Conservation (phyloP, 2,888 invertebrate genomes). For the Drymonia ruficornis region DNA sequence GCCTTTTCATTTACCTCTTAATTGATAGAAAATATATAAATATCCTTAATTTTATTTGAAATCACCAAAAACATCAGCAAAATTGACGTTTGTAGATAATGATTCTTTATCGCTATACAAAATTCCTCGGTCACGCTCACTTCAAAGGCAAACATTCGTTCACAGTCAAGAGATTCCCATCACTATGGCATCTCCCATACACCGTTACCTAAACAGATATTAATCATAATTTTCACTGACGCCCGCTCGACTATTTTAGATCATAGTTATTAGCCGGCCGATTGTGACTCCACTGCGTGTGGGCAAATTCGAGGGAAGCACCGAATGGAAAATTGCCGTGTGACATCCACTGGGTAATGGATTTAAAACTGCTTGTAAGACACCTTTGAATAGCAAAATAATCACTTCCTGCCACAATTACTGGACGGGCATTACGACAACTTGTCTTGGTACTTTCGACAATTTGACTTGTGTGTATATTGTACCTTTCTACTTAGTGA, state of each 20-base stretch:
- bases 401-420: constrained; percentile 75
- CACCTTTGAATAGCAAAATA: constrained; percentile 75
- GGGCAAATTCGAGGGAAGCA: constrained; percentile 62
- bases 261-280: constrained; percentile 81
- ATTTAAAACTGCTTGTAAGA: constrained; percentile 76
- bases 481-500: not conserved
- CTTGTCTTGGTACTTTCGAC: constrained; percentile 49
- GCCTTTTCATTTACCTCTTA: too few species aligned
- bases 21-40: too few species aligned
- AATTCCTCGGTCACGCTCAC: constrained; percentile 28
- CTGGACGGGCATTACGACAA: constrained; percentile 49
- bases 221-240: constrained; percentile 84
- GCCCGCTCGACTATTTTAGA: constrained; percentile 73
- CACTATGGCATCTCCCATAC: constrained; percentile 42
- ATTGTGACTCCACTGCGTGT: constrained; percentile 73
- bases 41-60: too few species aligned
- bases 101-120: too few species aligned
- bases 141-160: constrained; percentile 28
- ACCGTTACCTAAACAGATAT: constrained; percentile 83
- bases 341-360: constrained; percentile 77
- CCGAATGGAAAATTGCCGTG: constrained; percentile 82
- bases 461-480: constrained; percentile 32
- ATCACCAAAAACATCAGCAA: too few species aligned
- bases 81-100: too few species aligned
- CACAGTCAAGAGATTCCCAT: constrained; percentile 51